phyloP scores from a whole-genome alignment of 2,888 invertebrate genomes.

The Eristalinus aeneus region DNA sequence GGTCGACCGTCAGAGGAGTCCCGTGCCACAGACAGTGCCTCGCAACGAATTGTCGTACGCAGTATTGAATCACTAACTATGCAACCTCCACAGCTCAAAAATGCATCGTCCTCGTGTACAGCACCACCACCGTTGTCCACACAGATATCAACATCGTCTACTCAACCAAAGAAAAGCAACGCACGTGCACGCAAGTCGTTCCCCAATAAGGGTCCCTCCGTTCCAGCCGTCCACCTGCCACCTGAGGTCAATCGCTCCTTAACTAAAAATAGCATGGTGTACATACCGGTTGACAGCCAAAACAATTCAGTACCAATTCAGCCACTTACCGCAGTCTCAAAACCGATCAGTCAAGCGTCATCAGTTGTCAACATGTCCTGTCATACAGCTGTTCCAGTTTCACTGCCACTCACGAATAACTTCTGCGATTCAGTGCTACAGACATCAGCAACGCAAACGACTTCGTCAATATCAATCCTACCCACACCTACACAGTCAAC shows the following conservation, averaged over 20 bases:
- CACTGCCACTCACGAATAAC: background rate
- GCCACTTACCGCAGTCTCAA: slow-evolving; percentile 77
- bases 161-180: slow-evolving; percentile 40
- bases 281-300: slow-evolving; percentile 77
- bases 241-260: slow-evolving; percentile 70
- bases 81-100: slow-evolving; percentile 49
- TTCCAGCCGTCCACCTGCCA: slow-evolving; percentile 36
- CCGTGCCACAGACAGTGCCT: slow-evolving; percentile 71
- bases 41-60: slow-evolving; percentile 74
- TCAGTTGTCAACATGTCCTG: slow-evolving; percentile 11
- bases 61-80: slow-evolving; percentile 40
- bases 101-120: slow-evolving; percentile 8
- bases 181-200: slow-evolving; percentile 58
- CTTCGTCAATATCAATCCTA: background rate
- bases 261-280: slow-evolving; percentile 78
- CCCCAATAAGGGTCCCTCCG: slow-evolving; percentile 55
- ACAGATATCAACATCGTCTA: background rate
- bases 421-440: background rate
- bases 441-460: background rate
- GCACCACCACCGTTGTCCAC: background rate
- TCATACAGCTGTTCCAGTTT: slow-evolving; percentile 12
- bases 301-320: slow-evolving; percentile 75
- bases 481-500: background rate
- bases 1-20: slow-evolving; percentile 69
- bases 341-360: slow-evolving; percentile 55